Conservation (phyloP, 2,888 invertebrate genomes). For the Tupiocoris notatus region DNA sequence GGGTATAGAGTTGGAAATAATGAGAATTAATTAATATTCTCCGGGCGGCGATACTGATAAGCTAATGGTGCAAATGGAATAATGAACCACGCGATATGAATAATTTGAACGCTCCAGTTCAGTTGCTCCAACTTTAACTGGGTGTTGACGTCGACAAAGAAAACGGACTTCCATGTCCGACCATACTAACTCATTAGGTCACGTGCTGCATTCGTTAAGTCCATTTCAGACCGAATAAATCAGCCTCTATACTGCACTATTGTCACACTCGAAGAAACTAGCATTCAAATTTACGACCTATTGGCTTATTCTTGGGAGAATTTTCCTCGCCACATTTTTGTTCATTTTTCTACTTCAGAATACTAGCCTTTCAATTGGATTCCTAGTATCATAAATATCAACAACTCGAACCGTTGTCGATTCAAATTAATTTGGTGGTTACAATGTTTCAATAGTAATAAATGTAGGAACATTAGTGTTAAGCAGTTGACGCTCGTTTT, state of each 20-base stretch:
- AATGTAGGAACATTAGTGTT: too few species aligned
- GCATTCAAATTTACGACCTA: neutral
- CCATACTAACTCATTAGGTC: conserved; percentile 16
- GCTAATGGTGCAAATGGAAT: neutral
- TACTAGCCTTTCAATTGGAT: too few species aligned
- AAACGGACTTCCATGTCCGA: conserved; percentile 22
- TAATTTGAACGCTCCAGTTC: neutral
- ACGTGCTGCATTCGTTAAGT: conserved; percentile 15
- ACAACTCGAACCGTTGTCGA: too few species aligned
- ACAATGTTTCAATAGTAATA: too few species aligned
- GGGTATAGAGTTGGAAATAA: neutral
- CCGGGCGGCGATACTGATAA: neutral
- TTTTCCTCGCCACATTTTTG: too few species aligned
- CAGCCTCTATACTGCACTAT: neutral
- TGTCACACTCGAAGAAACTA: neutral
- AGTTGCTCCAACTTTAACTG: neutral
- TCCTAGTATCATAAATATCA: too few species aligned
- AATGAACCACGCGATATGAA: neutral
- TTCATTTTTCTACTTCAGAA: too few species aligned
- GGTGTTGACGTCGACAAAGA: conserved; percentile 6
- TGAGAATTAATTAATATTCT: neutral
- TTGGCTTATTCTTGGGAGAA: too few species aligned
- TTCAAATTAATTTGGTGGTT: too few species aligned
- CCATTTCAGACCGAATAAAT: neutral
- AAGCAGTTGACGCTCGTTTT: too few species aligned